Conservation (phyloP, 2,113 vertebrate species). For the Cettia cetti region DNA sequence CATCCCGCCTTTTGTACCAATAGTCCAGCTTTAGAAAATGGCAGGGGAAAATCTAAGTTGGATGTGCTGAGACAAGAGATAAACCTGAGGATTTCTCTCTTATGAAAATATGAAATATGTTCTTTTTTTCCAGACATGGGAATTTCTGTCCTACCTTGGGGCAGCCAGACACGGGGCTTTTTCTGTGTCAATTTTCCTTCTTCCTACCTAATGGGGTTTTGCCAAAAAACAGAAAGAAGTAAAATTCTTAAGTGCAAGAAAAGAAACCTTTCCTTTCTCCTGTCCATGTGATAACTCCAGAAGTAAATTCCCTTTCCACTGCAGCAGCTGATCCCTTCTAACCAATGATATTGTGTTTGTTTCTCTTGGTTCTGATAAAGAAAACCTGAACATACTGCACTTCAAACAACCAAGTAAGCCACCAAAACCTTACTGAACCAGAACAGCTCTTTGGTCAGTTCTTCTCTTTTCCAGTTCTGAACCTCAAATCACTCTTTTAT, state of each 20-base stretch:
- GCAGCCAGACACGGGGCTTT: background rate
- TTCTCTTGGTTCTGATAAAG: background rate
- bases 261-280: background rate
- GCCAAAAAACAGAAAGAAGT: background rate
- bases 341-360: background rate
- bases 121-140: background rate
- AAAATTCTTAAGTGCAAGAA: background rate
- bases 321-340: background rate
- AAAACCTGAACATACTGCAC: background rate
- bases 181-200: background rate
- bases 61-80: background rate
- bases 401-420: background rate
- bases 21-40: rapidly evolving
- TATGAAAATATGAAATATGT: background rate
- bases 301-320: background rate
- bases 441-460: background rate
- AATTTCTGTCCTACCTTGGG: background rate
- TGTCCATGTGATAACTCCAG: background rate
- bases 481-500: background rate
- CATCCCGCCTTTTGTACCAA: background rate
- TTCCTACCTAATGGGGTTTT: background rate
- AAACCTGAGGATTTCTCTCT: background rate
- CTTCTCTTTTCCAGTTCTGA: background rate
- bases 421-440: background rate
- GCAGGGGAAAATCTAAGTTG: rapidly evolving